phyloP scores from a whole-genome alignment of 2,113 vertebrate genomes.

The Emydocephalus ijimae region DNA sequence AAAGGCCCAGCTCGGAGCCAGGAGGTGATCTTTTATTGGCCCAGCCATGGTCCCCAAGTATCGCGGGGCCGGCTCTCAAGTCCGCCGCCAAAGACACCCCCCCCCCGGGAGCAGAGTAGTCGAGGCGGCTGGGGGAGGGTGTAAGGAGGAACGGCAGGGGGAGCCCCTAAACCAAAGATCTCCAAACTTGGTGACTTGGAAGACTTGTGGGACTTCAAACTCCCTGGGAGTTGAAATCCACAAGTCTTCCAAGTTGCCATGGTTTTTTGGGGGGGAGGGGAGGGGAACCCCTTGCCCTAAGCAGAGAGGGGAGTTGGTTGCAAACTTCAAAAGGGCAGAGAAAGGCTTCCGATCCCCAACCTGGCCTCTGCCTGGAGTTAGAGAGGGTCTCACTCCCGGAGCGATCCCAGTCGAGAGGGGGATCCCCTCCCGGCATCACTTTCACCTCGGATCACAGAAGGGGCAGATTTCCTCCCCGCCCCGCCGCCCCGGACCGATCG shows the following conservation, averaged over 20 bases:
- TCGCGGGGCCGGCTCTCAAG: background rate
- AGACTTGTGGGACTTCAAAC: too few species aligned
- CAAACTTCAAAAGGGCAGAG: background rate
- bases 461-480: background rate
- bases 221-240: too few species aligned
- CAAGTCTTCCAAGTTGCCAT: too few species aligned
- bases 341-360: background rate
- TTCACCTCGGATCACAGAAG: background rate
- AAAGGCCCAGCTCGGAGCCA: background rate
- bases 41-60: background rate
- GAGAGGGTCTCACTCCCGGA: background rate
- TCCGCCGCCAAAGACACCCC: background rate
- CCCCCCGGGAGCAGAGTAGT: background rate
- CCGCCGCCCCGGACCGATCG: background rate
- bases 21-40: background rate
- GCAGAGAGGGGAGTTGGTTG: background rate
- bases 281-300: too few species aligned
- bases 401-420: background rate
- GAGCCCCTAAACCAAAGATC: too few species aligned
- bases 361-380: background rate
- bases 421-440: background rate
- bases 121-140: fast-evolving
- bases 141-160: background rate
- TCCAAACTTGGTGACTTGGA: too few species aligned
- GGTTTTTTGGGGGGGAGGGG: too few species aligned